Percentiles rank a stretch among this genome's conserved stretches.
Conservation (phyloP, 2,888 invertebrate genomes). For the Acanthosepion esculentum region DNA sequence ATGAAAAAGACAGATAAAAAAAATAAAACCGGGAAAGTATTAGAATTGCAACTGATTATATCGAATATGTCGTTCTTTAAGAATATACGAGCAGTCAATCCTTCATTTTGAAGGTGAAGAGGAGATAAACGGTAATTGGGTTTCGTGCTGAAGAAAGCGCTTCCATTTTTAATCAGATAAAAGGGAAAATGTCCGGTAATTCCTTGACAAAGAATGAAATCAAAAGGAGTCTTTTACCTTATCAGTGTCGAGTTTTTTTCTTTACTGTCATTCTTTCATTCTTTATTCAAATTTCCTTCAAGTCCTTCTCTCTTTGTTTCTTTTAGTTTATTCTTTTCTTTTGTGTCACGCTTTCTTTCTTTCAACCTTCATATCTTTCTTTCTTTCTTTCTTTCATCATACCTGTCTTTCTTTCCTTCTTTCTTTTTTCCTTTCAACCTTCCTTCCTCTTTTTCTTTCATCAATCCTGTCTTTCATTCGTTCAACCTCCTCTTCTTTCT, state of each 20-base stretch:
- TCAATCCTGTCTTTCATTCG: background rate
- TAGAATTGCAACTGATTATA: background rate
- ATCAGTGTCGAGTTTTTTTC: background rate
- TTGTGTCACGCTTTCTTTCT: background rate
- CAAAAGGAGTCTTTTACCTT: background rate
- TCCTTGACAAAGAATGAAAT: background rate
- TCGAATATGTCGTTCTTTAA: background rate
- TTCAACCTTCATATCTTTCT: no score
- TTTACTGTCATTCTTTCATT: no score
- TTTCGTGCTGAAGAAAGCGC: background rate
- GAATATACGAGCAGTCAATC: background rate
- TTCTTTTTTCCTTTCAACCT: accelerated
- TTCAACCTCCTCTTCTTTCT: background rate
- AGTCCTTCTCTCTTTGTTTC: no score
- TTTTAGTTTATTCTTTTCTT: no score
- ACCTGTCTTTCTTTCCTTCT: background rate
- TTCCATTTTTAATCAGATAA: background rate
- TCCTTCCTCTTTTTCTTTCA: background rate
- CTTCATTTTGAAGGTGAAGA: background rate
- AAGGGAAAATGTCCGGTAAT: background rate
- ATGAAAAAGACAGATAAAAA: background rate
- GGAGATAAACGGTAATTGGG: background rate
- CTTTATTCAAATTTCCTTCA: no score
- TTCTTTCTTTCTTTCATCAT: background rate
- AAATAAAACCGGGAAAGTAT: background rate